Percentiles rank a stretch among this genome's conserved stretches.
These are phyloP conservation scores for Brachionus rotundiformis DNA, from an alignment of 1,140 invertebrate genomes.

Conservation along the genomic window DNA sequence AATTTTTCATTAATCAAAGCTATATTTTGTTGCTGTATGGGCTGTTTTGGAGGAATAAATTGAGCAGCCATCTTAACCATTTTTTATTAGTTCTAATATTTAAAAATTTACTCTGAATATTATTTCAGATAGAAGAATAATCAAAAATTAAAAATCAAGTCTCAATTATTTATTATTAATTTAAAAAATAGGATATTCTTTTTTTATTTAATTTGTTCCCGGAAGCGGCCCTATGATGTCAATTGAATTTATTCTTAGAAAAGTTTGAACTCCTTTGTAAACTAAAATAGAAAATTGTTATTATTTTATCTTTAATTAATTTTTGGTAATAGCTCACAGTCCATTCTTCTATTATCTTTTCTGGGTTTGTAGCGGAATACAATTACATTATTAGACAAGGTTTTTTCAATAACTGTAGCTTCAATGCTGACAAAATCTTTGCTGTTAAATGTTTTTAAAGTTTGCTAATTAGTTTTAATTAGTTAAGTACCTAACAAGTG, in stretches of 20 bases:
- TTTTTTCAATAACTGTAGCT: slow-evolving; percentile 52
- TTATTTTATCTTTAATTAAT: neutral
- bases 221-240: slow-evolving; percentile 13
- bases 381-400: slow-evolving; percentile 34
- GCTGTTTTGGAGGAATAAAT: slow-evolving; percentile 25
- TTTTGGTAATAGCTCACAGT: neutral
- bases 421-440: slow-evolving; percentile 37
- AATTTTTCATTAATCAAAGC: slow-evolving; percentile 5
- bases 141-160: neutral
- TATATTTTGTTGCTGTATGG: neutral
- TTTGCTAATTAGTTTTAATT: no score
- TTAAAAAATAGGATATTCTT: neutral
- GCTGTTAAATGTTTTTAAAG: no score
- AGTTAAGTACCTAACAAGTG: slow-evolving; percentile 73
- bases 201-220: neutral
- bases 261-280: slow-evolving; percentile 33
- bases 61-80: slow-evolving; percentile 27
- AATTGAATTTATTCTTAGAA: slow-evolving; percentile 46
- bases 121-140: neutral
- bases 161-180: neutral
- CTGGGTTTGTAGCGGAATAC: slow-evolving; percentile 48
- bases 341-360: slow-evolving; percentile 50
- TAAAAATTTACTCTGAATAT: slow-evolving; percentile 15
- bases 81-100: neutral
- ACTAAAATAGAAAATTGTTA: slow-evolving; percentile 12